These are phyloP conservation scores for Neolamprologus sp. DNA, from an alignment of 2,113 vertebrate genomes.

Conservation along the genomic window DNA sequence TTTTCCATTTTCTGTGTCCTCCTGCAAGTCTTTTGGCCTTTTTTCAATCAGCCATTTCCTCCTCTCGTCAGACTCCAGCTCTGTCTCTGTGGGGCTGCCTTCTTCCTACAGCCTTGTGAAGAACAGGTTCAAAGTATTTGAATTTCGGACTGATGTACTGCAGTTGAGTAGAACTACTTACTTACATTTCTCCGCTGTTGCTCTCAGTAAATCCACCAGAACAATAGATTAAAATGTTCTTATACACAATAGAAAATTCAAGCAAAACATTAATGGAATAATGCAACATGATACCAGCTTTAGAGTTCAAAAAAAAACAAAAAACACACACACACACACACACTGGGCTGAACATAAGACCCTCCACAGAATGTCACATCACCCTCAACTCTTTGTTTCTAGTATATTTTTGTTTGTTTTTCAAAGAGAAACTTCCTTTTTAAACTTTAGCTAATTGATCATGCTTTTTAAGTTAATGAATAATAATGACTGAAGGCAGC, in stretches of 20 bases:
- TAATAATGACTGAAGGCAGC: neutral
- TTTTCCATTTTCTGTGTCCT: neutral
- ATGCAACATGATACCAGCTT: neutral
- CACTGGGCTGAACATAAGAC: neutral
- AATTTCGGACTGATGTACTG: neutral
- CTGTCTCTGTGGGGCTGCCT: neutral
- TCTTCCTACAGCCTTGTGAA: neutral
- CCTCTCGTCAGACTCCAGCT: neutral
- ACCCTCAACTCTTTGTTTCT: neutral
- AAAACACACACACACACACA: accelerated
- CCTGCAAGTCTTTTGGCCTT: neutral
- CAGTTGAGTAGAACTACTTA: neutral
- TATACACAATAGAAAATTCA: neutral
- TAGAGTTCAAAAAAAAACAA: neutral
- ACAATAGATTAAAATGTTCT: neutral
- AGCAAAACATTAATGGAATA: neutral
- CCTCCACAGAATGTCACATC: neutral
- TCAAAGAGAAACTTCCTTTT: neutral
- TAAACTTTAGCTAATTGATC: neutral
- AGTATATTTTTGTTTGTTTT: neutral
- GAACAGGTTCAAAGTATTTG: neutral
- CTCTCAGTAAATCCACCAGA: neutral
- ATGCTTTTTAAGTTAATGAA: neutral
- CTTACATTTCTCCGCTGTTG: neutral
- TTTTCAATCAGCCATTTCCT: neutral